Evolutionary conservation across 2,113 vertebrate genomes (phyloP).

Genomic region (Mirza zaza): DNA sequence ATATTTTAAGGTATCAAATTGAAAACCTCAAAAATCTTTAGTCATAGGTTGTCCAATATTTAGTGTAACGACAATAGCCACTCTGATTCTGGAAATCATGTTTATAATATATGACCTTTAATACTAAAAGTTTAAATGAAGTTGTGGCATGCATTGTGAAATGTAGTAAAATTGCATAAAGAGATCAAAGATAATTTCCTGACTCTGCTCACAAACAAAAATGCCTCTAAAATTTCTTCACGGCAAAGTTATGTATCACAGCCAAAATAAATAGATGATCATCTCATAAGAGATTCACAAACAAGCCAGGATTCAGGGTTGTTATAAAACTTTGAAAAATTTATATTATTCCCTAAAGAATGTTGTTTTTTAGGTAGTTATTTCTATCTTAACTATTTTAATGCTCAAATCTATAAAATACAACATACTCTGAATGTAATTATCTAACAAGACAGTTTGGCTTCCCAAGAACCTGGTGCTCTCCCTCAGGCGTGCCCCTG

Average conservation of each 20-base stretch:
- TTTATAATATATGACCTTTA: background rate
- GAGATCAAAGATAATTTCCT: slow-evolving; percentile 64
- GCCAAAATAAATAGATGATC: background rate
- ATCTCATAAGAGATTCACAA: background rate
- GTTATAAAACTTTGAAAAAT: background rate
- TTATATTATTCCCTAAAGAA: background rate
- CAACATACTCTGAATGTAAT: background rate
- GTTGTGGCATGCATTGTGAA: slow-evolving; percentile 15
- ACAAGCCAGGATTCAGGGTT: background rate
- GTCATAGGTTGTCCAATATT: background rate
- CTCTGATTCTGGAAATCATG: background rate
- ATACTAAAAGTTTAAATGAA: slow-evolving; percentile 41
- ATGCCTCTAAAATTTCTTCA: background rate
- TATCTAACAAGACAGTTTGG: background rate
- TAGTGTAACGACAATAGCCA: background rate
- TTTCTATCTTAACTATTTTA: background rate
- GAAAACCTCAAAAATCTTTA: background rate
- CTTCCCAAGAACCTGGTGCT: background rate
- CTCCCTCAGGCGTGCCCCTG: background rate
- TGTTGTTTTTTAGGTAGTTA: background rate
- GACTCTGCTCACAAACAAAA: background rate
- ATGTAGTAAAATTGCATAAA: slow-evolving; percentile 54
- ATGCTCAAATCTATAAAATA: background rate
- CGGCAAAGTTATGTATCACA: background rate
- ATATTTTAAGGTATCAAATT: background rate